Evolutionary conservation across 2,797 vertebrate species (phyloP).

Genomic region (Eospalax fontanierii): DNA sequence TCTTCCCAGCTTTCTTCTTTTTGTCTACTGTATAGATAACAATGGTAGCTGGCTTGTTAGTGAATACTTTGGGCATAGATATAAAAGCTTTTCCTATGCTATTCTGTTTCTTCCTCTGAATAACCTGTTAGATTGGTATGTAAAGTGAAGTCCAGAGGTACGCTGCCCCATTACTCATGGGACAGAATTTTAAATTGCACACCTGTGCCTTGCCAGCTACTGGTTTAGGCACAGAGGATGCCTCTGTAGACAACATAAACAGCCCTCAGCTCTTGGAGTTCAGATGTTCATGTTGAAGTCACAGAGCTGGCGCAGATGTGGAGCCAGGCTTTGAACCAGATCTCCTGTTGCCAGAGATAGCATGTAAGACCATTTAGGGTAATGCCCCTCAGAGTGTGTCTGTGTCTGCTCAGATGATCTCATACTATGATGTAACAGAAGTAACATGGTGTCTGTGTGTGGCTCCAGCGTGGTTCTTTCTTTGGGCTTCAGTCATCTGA

Average conservation of each 20-base stretch:
- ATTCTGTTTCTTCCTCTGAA: neutral
- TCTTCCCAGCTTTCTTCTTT: neutral
- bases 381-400: neutral
- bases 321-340: neutral
- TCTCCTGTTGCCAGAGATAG: neutral
- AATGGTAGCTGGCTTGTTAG: neutral
- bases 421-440: neutral
- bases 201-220: neutral
- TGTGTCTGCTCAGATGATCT: neutral
- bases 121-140: neutral
- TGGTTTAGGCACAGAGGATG: neutral
- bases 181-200: neutral
- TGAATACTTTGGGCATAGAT: neutral
- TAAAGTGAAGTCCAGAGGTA: neutral
- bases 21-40: fast-evolving
- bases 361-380: neutral
- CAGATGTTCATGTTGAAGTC: neutral
- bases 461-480: too few relatives aligned
- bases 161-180: neutral
- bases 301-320: neutral
- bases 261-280: fast-evolving
- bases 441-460: neutral
- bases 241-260: neutral
- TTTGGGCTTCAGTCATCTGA: neutral
- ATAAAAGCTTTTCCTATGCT: neutral